Base-by-base conservation (phyloP, 2,797 vertebrate species). In the Alauda arvensis region DNA sequence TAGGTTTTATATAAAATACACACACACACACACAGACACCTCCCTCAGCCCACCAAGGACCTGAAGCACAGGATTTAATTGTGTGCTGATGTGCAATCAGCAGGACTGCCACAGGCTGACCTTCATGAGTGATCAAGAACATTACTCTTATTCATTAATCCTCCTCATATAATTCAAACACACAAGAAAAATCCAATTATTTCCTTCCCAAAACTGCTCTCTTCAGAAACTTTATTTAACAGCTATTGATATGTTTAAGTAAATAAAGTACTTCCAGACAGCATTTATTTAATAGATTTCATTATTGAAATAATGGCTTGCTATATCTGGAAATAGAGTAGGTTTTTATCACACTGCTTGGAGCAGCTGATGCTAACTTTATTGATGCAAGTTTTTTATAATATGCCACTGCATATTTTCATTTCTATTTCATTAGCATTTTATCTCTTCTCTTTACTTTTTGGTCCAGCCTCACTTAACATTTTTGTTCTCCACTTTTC, bases 21-120 rank as follows among this genome's bases (percentile, higher is more conserved):
- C 4, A 43, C 1, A 6, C 24, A 60, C 24, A 76, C 0, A 55
- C 4, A 43, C 1, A 6, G 26, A 60, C 24, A 23, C 20, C 37
- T n/a, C 46, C 23, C 40, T 72, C 5, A 69, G 43, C 15, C 52
- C 34, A 71, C 4, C 56, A 34, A 1, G 2, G 15, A 49, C 11
- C 51, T 57, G 31, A 68, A 68, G 42, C 34, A 75, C 3, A 26
- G n/a, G 9, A 88, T n/a, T 66, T 26, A 56, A 72, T 18, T 34
- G 26, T 2, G 3, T 31, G 37, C 42, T 67, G 29, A 1, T 1
- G n/a, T n/a, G 60, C 67, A 81, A 77, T 56, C 31, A 70, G 52
- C 43, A 77, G 19, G 53, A 74, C 39, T 60, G 52, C 31, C 34
- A 46, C 39, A 61, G 29, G 51, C 10, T 49, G 66, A 70, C 37